Evolutionary conservation across 2,797 vertebrate genomes (phyloP), one percentile per base, ranked within the genome.

Genomic region (Nannoperca australis): DNA sequence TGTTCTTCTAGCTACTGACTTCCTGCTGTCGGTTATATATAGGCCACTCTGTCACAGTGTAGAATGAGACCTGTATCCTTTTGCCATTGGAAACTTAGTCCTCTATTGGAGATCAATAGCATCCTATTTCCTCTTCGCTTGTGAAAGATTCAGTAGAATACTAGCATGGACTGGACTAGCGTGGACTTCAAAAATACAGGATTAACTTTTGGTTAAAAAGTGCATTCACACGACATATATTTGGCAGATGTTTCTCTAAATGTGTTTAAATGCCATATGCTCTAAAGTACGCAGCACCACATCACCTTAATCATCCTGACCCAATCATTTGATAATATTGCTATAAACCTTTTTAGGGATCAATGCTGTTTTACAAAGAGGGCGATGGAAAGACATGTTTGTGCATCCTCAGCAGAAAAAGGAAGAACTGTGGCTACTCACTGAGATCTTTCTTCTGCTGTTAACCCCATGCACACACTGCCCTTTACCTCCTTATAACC

Each of bases 401-500:
- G 64, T 90, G 88, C 78, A 44, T 73, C 71, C 59, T 88, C 84
- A 83, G 83, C 88, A 88, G 79, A 86, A 91, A 84, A 63, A 14
- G 36, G 55, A 73, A 79, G 69, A 76, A 7, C 18, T 67, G 40
- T 59, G 73, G 58, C 67, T 70, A 45, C 76, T 86, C 54, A 69
- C 36, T 73, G 71, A 85, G 87, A 84, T 91, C 76, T 81, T 78
- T 82, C 51, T 73, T 68, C 58, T 45, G 56, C 34, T 73, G 71
- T 75, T 77, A 71, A 56, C 79, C 60, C 42, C 70, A 32, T 47
- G 65, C 62, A 61, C 62, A 40, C 40, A 32, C 20, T 11, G 42
- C 66, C 78, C 71, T 85, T 73, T 89, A 60, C 86, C 87, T 81
- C 76, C 81, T 91, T 92, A 91, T 92, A 92, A 51, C 60, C 27